Base-by-base conservation (phyloP, 2,888 invertebrate species). In the Gastracanthus pulcherrimus region DNA sequence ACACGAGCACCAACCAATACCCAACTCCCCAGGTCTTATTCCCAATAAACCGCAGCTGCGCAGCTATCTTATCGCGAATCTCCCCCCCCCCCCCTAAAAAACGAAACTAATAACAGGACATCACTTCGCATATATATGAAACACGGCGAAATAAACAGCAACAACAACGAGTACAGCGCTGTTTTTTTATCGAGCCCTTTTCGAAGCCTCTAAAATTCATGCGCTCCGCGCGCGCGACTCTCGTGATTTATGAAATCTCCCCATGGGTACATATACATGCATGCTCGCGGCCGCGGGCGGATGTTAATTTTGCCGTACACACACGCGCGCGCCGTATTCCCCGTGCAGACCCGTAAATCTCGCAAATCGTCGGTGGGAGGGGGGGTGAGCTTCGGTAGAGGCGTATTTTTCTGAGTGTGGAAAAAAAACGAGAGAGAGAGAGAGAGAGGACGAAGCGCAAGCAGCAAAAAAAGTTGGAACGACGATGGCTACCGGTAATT, bases 221-320 rank as follows among this genome's bases (percentile, higher is more conserved):
- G 26, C n/a, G n/a, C 34, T 62, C 34, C 3, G 29, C n/a, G 16
- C 31, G 16, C 7, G 29, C 29, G 19, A 45, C 29, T 23, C 11
- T 38, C 55, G 76, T 76, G 70, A 80, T 76, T 80, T 80, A 64
- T 45, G 64, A 67, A 79, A 64, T 78, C 29, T 23, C 26, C 60
- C 16, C n/a, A n/a, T n/a, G 16, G 34, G 26, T 3, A 2, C 11
- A 36, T 26, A 11, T 16, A 26, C 19, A 31, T 36, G 13, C 16
- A n/a, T 45, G 19, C 3, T 26, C 23, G 26, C 13, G 62, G 19
- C 16, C 62, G 26, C 48, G 34, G 31, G 55, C 71, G 58, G 45
- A 76, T 71, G 51, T 81, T 67, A 74, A 76, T 81, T 77, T 74
- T 81, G 13, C 13, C 23, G 55, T 45, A 23, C 19, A 38, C 36